A percentile compares a stretch with the other conserved stretches of the same genome.
Evolutionary conservation across 1,140 invertebrate genomes (phyloP).

Genomic region (Drosophila persimilis): DNA sequence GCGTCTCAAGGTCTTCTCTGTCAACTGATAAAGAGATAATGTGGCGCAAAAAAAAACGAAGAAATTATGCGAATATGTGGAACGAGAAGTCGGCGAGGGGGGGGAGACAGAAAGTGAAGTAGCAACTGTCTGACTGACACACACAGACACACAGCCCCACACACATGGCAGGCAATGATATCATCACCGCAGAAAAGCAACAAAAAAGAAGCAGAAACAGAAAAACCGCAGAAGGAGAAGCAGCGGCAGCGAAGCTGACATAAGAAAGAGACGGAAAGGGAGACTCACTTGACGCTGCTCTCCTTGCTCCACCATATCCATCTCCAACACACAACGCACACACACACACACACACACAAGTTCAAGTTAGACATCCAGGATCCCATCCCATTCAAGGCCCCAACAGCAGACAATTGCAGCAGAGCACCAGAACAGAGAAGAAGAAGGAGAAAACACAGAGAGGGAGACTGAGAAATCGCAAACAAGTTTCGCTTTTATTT

Average conservation of each 20-base stretch:
- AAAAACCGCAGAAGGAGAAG: conserved; percentile 28
- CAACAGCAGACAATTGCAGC: conserved; percentile 42
- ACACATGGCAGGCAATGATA: conserved; percentile 39
- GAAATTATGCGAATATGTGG: conserved; percentile 3
- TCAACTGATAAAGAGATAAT: conserved; percentile 78
- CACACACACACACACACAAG: conserved; percentile 47
- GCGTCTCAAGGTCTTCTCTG: conserved; percentile 68
- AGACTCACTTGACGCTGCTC: conserved; percentile 15
- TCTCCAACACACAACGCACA: conserved; percentile 29
- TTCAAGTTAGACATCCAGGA: conserved; percentile 76
- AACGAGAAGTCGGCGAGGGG: conserved; percentile 1
- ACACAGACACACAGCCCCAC: conserved; percentile 10
- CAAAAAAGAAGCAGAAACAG: conserved; percentile 7
- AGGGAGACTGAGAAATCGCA: conserved; percentile 48
- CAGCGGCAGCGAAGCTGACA: conserved; percentile 35
- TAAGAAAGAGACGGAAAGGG: conserved; percentile 21
- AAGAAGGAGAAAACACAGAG: conserved; percentile 22
- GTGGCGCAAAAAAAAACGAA: conserved; percentile 38
- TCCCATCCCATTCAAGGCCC: conserved; percentile 75
- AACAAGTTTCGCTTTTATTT: conserved; percentile 82
- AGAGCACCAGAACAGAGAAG: not conserved
- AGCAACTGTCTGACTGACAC: conserved; percentile 44
- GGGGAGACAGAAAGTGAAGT: conserved; percentile 28
- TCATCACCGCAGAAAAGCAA: conserved; percentile 42
- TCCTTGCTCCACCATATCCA: conserved; percentile 28